Conservation (phyloP, 2,888 invertebrate species). For the Platyscelio sp. region DNA sequence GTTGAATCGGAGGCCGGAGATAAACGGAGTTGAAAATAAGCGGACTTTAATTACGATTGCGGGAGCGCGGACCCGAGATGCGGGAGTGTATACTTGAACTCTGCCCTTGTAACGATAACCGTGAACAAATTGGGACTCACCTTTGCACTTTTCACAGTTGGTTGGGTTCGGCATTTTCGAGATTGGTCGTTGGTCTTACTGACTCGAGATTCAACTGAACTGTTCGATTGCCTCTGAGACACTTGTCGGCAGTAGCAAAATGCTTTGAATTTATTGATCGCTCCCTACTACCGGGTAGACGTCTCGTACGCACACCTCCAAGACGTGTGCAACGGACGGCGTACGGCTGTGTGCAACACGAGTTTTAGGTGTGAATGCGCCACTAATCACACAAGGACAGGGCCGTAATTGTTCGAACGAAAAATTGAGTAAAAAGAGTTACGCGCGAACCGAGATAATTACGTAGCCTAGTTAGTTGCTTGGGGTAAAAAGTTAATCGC, state of each 20-base stretch:
- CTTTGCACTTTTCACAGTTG: slow-evolving; percentile 82
- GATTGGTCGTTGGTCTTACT: slow-evolving; percentile 35
- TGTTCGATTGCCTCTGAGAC: slow-evolving; percentile 67
- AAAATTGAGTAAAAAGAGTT: slow-evolving; percentile 13
- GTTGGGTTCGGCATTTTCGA: slow-evolving; percentile 82
- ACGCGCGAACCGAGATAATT: neutral
- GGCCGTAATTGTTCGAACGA: slow-evolving; percentile 32
- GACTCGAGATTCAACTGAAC: slow-evolving; percentile 47
- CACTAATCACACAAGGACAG: slow-evolving; percentile 62
- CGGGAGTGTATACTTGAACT: too few species aligned
- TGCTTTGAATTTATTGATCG: slow-evolving; percentile 83
- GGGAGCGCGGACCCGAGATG: too few species aligned
- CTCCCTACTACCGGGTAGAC: slow-evolving; percentile 75
- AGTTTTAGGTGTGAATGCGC: slow-evolving; percentile 23
- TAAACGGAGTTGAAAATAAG: too few species aligned
- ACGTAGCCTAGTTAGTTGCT: too few species aligned
- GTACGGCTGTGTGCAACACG: slow-evolving; percentile 61
- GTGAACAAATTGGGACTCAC: slow-evolving; percentile 73
- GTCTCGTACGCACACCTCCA: slow-evolving; percentile 61
- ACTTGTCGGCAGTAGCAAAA: slow-evolving; percentile 70
- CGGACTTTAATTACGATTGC: too few species aligned
- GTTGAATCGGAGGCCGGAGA: too few species aligned
- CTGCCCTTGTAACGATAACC: slow-evolving; percentile 1
- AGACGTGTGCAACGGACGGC: slow-evolving; percentile 66
- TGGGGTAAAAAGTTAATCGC: too few species aligned